Percentiles rank a stretch among this genome's conserved stretches.
Evolutionary conservation across 2,888 invertebrate genomes (phyloP).

Genomic region (Crioceris asparagi): DNA sequence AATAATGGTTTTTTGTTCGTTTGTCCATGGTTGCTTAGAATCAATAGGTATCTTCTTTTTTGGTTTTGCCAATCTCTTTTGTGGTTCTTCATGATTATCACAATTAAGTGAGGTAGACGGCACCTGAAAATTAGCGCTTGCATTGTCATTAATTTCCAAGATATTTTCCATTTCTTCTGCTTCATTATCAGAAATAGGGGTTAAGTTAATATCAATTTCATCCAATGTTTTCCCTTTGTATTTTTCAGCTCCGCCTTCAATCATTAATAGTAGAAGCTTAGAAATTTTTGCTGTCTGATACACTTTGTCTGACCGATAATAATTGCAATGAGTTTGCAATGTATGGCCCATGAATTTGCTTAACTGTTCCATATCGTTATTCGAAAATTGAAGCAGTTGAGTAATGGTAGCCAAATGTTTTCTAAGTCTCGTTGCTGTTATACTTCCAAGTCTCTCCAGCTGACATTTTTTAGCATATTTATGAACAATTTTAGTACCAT

Average conservation of each 20-base stretch:
- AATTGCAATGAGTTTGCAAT: slow-evolving; percentile 12
- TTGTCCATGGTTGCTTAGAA: slow-evolving; percentile 2
- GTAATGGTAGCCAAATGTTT: slow-evolving; percentile 17
- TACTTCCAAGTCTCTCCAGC: slow-evolving; percentile 6
- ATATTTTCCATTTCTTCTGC: slow-evolving; percentile 81
- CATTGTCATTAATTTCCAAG: too few species aligned
- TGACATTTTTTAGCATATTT: slow-evolving; percentile 16
- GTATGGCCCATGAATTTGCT: slow-evolving; percentile 17
- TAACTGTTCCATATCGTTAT: slow-evolving; percentile 15
- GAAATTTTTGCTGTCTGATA: slow-evolving; percentile 18
- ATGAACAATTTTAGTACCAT: slow-evolving; percentile 16
- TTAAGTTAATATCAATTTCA: slow-evolving; percentile 12
- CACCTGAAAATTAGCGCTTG: too few species aligned
- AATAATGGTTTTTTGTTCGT: slow-evolving; percentile 4
- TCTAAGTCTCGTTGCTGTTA: slow-evolving; percentile 12
- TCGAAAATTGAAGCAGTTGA: slow-evolving; percentile 12
- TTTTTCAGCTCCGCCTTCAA: slow-evolving; percentile 10
- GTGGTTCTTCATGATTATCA: too few species aligned
- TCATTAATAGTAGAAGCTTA: slow-evolving; percentile 11
- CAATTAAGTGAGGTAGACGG: too few species aligned
- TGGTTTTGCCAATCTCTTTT: too few species aligned
- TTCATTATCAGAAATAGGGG: slow-evolving; percentile 83
- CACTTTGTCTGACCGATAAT: slow-evolving; percentile 13
- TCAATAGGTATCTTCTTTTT: too few species aligned
- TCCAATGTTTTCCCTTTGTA: slow-evolving; percentile 13